Conservation (phyloP, 2,113 vertebrate species). For the Chaetodon auriga region DNA sequence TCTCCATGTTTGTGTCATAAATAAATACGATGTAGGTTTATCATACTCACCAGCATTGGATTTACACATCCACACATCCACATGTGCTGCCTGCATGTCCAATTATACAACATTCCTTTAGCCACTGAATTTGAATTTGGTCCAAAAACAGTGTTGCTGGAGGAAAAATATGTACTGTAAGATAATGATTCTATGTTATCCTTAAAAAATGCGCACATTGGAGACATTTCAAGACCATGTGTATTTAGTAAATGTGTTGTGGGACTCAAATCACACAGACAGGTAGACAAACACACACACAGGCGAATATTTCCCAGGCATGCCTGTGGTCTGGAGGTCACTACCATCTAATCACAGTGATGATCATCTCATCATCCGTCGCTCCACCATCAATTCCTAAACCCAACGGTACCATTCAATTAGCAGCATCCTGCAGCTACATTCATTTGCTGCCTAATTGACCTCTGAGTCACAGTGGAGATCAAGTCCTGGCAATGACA, state of each 20-base stretch:
- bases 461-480: constrained; percentile 67
- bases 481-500: constrained; percentile 60
- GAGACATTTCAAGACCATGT: not conserved
- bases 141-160: not conserved
- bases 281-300: not conserved
- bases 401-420: constrained; percentile 66
- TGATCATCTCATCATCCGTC: constrained; percentile 37
- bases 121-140: not conserved
- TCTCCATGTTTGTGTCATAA: not conserved
- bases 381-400: constrained; percentile 44
- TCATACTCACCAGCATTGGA: not conserved
- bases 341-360: constrained; percentile 19
- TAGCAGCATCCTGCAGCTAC: constrained; percentile 64
- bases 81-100: not conserved
- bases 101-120: not conserved
- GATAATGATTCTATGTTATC: not conserved
- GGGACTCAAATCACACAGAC: not conserved
- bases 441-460: constrained; percentile 75
- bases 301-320: not conserved
- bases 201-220: not conserved
- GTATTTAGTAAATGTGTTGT: not conserved
- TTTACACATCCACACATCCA: not conserved
- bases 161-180: not conserved
- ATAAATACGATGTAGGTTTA: not conserved
- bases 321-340: constrained; percentile 35